Percentiles rank a stretch among this genome's conserved stretches.
Evolutionary conservation across 2,797 vertebrate species (phyloP).

Genomic region (Cuculus canorus): DNA sequence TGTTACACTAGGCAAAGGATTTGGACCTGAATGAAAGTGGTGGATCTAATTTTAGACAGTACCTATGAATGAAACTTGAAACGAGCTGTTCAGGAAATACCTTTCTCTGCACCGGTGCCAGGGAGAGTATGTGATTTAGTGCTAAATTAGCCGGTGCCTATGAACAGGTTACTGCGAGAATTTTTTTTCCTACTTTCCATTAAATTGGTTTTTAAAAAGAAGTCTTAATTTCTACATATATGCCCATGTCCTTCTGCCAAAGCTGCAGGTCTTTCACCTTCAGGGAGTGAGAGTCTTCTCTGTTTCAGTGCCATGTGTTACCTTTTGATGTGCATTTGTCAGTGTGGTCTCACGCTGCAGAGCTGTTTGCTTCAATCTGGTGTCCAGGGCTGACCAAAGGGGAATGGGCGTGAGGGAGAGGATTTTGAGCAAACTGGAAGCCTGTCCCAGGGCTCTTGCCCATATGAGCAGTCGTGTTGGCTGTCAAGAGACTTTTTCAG

Average conservation of each 20-base stretch:
- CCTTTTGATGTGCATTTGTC: background rate
- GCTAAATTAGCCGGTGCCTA: constrained; percentile 70
- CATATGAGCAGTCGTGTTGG: background rate
- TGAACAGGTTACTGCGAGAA: constrained; percentile 69
- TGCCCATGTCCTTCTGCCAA: background rate
- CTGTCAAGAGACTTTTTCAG: background rate
- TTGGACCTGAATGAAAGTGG: constrained; percentile 79
- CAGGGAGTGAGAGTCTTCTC: background rate
- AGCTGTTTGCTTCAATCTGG: background rate
- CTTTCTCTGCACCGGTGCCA: constrained; percentile 72
- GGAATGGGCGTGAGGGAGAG: background rate
- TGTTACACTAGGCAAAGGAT: constrained; percentile 72
- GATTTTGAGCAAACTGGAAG: background rate
- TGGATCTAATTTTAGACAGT: constrained; percentile 79
- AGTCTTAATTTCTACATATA: background rate
- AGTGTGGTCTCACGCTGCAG: background rate
- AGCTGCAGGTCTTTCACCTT: background rate
- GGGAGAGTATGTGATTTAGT: constrained; percentile 75
- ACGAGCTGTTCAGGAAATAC: constrained; percentile 77
- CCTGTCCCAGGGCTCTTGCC: background rate
- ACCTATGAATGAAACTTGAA: constrained; percentile 84
- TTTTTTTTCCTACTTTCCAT: constrained; percentile 7
- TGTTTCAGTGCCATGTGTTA: background rate
- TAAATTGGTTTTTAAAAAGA: background rate
- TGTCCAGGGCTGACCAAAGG: background rate